phyloP scores from a whole-genome alignment of 2,888 invertebrate species.

The Timema cristinae region DNA sequence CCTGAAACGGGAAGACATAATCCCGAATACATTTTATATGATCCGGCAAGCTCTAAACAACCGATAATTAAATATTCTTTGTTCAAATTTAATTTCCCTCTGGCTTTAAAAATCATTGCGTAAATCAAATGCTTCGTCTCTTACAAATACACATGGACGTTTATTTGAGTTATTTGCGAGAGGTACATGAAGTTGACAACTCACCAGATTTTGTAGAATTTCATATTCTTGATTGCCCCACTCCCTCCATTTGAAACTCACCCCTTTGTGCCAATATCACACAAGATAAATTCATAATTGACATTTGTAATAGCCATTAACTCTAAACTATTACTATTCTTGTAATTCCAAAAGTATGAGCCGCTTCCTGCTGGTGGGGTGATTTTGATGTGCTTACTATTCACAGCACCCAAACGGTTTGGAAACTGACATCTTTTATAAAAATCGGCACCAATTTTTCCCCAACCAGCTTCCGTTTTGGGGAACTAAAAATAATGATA shows the following conservation, averaged over 20 bases:
- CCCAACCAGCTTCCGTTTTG: neutral
- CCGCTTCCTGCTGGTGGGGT: slow-evolving; percentile 27
- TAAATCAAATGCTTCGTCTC: slow-evolving; percentile 31
- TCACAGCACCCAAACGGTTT: slow-evolving; percentile 15
- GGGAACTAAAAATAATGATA: slow-evolving; percentile 15
- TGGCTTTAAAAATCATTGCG: slow-evolving; percentile 26
- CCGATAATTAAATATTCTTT: slow-evolving; percentile 6
- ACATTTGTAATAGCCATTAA: slow-evolving; percentile 34
- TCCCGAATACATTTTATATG: slow-evolving; percentile 20
- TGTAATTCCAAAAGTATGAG: slow-evolving; percentile 30
- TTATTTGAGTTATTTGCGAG: slow-evolving; percentile 21
- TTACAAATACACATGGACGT: slow-evolving; percentile 30
- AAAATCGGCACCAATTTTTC: neutral
- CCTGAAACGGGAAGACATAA: slow-evolving; percentile 20
- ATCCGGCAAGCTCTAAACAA: slow-evolving; percentile 19
- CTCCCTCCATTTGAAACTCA: slow-evolving; percentile 35
- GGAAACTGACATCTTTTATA: slow-evolving; percentile 18
- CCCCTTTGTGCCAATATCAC: slow-evolving; percentile 33
- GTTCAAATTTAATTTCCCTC: slow-evolving; percentile 7
- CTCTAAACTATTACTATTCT: slow-evolving; percentile 27
- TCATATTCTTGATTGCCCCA: slow-evolving; percentile 26
- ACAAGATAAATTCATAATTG: slow-evolving; percentile 31
- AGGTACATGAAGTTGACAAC: slow-evolving; percentile 20
- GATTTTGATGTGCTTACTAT: slow-evolving; percentile 13
- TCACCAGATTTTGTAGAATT: slow-evolving; percentile 29